phyloP scores from a whole-genome alignment of 2,113 vertebrate species.

The Speoplatyrhinus poulsoni region DNA sequence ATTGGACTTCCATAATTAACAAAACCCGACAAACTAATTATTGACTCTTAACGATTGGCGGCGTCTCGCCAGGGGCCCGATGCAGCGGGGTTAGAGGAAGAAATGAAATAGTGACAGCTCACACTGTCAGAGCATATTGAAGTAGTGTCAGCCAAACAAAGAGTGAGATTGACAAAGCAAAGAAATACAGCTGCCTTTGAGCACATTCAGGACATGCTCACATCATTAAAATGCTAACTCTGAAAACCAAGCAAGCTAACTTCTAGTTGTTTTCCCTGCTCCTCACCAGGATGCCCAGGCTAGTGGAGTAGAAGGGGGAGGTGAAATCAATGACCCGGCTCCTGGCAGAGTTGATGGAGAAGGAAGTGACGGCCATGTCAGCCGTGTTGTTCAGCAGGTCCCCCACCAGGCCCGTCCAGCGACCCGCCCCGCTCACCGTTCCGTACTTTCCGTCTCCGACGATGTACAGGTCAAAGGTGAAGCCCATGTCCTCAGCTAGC shows the following conservation, averaged over 20 bases:
- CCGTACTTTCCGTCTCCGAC: conserved; percentile 95
- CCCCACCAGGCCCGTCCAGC: conserved; percentile 93
- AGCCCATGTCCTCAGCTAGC: conserved; percentile 88
- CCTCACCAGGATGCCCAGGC: conserved; percentile 87
- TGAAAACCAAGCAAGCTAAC: conserved; percentile 19
- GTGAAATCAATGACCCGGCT: conserved; percentile 95
- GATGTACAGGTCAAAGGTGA: conserved; percentile 92
- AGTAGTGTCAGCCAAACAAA: background rate
- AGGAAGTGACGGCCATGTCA: conserved; percentile 96
- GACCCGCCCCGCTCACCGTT: conserved; percentile 79
- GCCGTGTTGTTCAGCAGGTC: conserved; percentile 86
- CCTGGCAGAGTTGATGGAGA: conserved; percentile 93
- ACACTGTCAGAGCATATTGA: conserved; percentile 13
- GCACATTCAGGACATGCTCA: conserved; percentile 7
- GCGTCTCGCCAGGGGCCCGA: conserved; percentile 9
- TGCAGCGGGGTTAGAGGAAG: conserved; percentile 5
- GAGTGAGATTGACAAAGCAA: conserved; percentile 31
- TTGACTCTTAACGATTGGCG: conserved; percentile 41
- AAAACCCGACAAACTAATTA: conserved; percentile 52
- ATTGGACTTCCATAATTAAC: conserved; percentile 54
- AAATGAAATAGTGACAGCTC: conserved; percentile 26
- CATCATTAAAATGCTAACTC: conserved; percentile 26
- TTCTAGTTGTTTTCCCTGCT: background rate
- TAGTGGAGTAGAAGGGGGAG: conserved; percentile 97
- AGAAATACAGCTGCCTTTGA: conserved; percentile 16